Base-by-base conservation (phyloP, 2,888 invertebrate genomes). In the Machimus atricapillus region DNA sequence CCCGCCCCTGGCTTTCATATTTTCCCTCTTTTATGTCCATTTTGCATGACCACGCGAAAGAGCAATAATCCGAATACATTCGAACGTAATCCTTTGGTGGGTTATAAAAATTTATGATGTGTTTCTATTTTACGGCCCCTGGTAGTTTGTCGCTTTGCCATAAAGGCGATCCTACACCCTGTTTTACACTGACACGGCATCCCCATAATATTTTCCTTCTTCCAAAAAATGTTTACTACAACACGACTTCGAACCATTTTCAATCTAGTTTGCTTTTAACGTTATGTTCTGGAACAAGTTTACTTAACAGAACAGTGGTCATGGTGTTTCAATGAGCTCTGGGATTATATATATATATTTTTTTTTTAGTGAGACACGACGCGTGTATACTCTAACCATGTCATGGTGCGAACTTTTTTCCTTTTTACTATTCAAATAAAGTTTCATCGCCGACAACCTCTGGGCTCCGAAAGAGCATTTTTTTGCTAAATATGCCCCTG, bases 1-100 rank as follows among this genome's bases (percentile, higher is more conserved):
- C 43, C 74, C 58, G n/a, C 16, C 40, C 74, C 73, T 74, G 74
- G 73, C 43, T 85, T 85, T 85, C 85, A 85, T 85, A 85, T 85
- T 85, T 85, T 85, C 85, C 85, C 31, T 79, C 86, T 87, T 87
- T 86, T 87, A 87, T 88, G 87, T 86, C 86, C 87, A 88, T 87
- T 88, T 88, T 87, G 87, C 88, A 87, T 88, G 87, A 88, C 88
- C 87, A 87, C 88, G 87, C 88, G 88, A 88, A 88, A 87, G 83
- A 74, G 85, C 87, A 88, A 88, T 88, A 83, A 88, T 87, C 85
- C 86, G 88, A 85, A 88, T 85, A 86, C 87, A 85, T 87, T 88
- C 77, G 85, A 83, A 87, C 81, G 85, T 87, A 88, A 87, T 88
- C 87, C 88, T 88, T 86, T 87, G 52, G 88, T 85, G 83, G 86